Evolutionary conservation across 2,888 invertebrate genomes (phyloP).

Genomic region (Gymnocheta viridis): DNA sequence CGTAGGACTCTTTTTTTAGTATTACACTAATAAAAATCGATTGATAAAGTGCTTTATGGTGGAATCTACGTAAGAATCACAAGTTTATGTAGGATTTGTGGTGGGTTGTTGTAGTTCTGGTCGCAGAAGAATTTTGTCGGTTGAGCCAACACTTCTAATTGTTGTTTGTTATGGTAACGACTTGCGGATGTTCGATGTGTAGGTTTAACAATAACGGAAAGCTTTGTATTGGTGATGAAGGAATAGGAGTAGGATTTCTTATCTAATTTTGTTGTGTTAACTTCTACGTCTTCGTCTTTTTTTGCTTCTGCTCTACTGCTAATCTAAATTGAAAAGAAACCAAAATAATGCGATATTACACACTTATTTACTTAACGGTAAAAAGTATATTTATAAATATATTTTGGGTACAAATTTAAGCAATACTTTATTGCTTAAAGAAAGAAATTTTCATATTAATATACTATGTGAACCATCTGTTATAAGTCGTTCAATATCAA

Average conservation of each 20-base stretch:
- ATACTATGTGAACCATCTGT: constrained; percentile 42
- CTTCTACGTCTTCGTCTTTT: constrained; percentile 68
- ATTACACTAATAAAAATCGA: constrained; percentile 8
- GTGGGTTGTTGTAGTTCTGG: constrained; percentile 23
- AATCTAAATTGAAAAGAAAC: constrained; percentile 40
- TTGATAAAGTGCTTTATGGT: constrained; percentile 43
- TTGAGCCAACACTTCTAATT: constrained; percentile 37
- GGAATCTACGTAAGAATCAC: constrained; percentile 53
- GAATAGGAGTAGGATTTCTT: constrained; percentile 47
- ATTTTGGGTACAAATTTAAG: too few relatives aligned
- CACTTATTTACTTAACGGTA: neutral
- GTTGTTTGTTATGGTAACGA: constrained; percentile 66
- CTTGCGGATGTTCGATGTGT: constrained; percentile 66
- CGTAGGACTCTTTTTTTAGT: neutral
- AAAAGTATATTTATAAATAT: too few relatives aligned
- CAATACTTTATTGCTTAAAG: neutral
- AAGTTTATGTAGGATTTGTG: constrained; percentile 17
- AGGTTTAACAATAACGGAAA: constrained; percentile 55
- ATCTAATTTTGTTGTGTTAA: constrained; percentile 56
- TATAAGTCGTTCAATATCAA: neutral
- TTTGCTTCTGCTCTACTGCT: constrained; percentile 62
- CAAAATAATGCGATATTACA: neutral
- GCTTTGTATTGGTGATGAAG: constrained; percentile 41
- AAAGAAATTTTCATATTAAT: neutral
- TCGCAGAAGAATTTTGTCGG: constrained; percentile 4